Conservation (phyloP, 2,113 vertebrate genomes). For the Nibea albiflora region DNA sequence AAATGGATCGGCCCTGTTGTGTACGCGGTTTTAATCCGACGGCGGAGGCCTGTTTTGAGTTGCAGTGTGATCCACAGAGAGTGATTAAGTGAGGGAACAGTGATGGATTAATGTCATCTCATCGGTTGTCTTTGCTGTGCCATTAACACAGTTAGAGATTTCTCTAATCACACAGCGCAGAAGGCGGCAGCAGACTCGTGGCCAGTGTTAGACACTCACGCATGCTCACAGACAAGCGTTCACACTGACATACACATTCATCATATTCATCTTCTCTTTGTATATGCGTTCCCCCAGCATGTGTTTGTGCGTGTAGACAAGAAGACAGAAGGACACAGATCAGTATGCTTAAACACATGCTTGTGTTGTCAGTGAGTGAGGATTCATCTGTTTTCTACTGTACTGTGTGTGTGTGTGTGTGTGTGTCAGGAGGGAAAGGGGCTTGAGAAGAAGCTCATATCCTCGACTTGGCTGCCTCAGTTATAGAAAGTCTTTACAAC, state of each 20-base stretch:
- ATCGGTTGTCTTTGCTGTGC: slow-evolving; percentile 16
- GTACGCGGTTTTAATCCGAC: slow-evolving; percentile 23
- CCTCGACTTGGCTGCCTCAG: slow-evolving; percentile 45
- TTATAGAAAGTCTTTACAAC: slow-evolving; percentile 33
- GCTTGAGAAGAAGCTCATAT: slow-evolving; percentile 48
- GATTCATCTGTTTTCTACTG: slow-evolving; percentile 10
- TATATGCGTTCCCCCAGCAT: not conserved
- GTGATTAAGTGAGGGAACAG: slow-evolving; percentile 17
- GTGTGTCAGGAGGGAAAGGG: slow-evolving; percentile 25
- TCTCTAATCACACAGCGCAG: slow-evolving; percentile 34
- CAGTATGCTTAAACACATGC: slow-evolving; percentile 24
- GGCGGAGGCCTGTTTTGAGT: not conserved
- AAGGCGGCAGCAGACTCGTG: slow-evolving; percentile 9
- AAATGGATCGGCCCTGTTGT: not conserved
- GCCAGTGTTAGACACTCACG: slow-evolving; percentile 8
- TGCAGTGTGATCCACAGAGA: slow-evolving; percentile 11
- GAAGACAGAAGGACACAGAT: slow-evolving; percentile 8
- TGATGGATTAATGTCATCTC: slow-evolving; percentile 41
- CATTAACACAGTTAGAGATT: not conserved
- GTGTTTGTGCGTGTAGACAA: not conserved
- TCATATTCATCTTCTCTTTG: not conserved
- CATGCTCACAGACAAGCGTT: slow-evolving; percentile 1
- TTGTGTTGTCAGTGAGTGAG: slow-evolving; percentile 1
- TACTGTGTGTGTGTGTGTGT: slow-evolving; percentile 17
- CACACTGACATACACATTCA: not conserved